Evolutionary conservation across 2,113 vertebrate genomes (phyloP).

Genomic region (Pomatorhinus ruficollis): DNA sequence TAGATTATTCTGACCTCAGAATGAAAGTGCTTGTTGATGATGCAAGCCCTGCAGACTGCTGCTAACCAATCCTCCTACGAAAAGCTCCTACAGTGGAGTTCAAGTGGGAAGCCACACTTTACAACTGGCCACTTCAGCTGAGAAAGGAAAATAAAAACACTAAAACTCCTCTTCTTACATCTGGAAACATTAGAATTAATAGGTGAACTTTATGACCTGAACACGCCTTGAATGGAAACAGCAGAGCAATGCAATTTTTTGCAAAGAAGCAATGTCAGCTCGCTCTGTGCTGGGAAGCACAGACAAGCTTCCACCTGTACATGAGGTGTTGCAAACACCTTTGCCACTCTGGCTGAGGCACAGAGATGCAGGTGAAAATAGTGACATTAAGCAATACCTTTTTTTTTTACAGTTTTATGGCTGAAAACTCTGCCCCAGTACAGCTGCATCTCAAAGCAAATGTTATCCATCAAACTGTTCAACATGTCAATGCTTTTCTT

Average conservation of each 20-base stretch:
- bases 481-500: background rate
- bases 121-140: background rate
- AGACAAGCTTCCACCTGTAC: background rate
- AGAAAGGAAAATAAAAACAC: background rate
- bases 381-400: background rate
- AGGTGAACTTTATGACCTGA: background rate
- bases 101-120: background rate
- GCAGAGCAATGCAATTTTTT: background rate
- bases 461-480: background rate
- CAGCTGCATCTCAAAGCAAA: background rate
- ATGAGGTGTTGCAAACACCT: background rate
- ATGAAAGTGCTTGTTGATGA: background rate
- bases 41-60: background rate
- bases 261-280: background rate
- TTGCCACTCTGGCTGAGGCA: background rate
- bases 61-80: background rate
- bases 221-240: rapidly evolving
- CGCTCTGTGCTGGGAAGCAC: background rate
- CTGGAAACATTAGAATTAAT: background rate
- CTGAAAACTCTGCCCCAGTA: background rate
- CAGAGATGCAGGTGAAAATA: background rate
- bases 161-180: background rate
- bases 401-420: background rate
- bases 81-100: rapidly evolving
- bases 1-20: background rate